phyloP scores from a whole-genome alignment of 2,113 vertebrate species.

The Eurypyga helias region DNA sequence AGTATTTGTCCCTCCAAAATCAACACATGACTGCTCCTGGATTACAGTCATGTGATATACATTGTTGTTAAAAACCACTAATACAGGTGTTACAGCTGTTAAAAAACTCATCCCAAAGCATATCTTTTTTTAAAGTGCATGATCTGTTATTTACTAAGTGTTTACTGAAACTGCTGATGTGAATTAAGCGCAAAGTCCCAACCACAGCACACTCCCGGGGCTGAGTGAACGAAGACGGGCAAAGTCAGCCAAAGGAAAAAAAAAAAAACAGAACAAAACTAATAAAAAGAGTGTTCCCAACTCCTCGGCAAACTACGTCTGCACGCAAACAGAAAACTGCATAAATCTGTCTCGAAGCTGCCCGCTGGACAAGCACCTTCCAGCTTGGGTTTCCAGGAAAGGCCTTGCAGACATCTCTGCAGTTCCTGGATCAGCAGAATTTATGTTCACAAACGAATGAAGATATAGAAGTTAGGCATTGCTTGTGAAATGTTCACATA shows the following conservation, averaged over 20 bases:
- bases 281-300: constrained; percentile 13
- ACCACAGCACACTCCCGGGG: background rate
- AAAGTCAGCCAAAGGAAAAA: constrained; percentile 31
- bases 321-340: background rate
- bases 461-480: background rate
- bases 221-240: background rate
- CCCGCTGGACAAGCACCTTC: background rate
- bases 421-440: background rate
- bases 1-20: background rate
- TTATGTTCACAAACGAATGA: rapidly evolving
- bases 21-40: rapidly evolving
- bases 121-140: rapidly evolving
- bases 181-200: constrained; percentile 45
- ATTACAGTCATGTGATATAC: rapidly evolving
- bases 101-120: background rate
- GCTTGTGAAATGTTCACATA: background rate
- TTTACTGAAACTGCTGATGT: constrained; percentile 42
- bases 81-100: constrained; percentile 17
- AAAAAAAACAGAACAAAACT: background rate
- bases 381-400: background rate
- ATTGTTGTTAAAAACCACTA: background rate
- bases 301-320: background rate
- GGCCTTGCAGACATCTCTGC: background rate
- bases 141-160: background rate
- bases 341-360: background rate